These are phyloP conservation scores for Salvelinus fontinalis DNA, from an alignment of 2,113 vertebrate genomes.

Conservation along the genomic window DNA sequence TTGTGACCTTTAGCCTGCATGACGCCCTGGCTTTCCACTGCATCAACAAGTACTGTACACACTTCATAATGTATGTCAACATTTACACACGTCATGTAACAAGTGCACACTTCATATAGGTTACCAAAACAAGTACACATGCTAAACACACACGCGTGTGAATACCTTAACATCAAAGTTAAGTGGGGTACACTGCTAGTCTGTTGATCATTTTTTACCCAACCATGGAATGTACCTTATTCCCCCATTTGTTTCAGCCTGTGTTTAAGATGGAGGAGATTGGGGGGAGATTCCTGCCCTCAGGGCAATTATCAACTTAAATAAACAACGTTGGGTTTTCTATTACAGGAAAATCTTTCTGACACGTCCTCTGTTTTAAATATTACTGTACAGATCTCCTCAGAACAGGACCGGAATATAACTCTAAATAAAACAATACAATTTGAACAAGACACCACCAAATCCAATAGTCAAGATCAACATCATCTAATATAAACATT, in stretches of 20 bases:
- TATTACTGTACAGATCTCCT: background rate
- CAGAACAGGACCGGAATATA: background rate
- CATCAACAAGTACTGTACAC: background rate
- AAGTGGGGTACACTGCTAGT: too few species aligned
- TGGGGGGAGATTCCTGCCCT: background rate
- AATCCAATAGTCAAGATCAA: background rate
- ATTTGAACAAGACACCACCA: background rate
- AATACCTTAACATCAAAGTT: too few species aligned
- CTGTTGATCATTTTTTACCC: too few species aligned
- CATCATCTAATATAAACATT: slow-evolving; percentile 12
- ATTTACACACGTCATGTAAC: background rate
- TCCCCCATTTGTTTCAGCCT: background rate
- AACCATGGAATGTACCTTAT: background rate
- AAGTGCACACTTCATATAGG: too few species aligned
- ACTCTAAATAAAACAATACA: too few species aligned
- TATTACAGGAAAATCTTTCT: slow-evolving; percentile 13
- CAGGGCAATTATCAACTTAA: slow-evolving; percentile 1
- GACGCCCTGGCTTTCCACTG: slow-evolving; percentile 15
- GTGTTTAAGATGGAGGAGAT: background rate
- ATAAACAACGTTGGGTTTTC: background rate
- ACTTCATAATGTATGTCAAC: background rate
- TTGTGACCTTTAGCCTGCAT: slow-evolving; percentile 22
- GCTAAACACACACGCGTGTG: too few species aligned
- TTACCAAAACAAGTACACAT: too few species aligned
- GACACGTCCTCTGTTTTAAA: background rate